Evolutionary conservation across 1,140 invertebrate genomes (phyloP).

Genomic region (Tetranychus cinnabarinus): DNA sequence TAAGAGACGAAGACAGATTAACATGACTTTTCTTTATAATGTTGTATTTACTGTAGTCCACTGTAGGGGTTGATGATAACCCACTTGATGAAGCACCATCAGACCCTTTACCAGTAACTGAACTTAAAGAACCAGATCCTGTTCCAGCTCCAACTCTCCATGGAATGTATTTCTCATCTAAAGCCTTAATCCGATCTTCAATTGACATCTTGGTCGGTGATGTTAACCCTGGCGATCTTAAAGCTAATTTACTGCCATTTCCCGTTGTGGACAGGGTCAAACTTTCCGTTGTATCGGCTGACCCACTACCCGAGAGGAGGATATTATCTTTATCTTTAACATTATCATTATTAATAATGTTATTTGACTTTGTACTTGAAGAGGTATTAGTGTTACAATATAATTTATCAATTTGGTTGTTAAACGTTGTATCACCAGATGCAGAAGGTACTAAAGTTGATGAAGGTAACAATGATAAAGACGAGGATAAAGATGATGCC

Average conservation of each 20-base stretch:
- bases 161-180: constrained; percentile 78
- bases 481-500: not conserved
- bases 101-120: not conserved
- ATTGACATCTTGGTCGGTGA: constrained; percentile 26
- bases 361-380: not conserved
- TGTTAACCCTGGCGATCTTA: constrained; percentile 17
- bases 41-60: constrained; percentile 30
- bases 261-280: too few relatives aligned
- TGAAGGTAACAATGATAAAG: not conserved
- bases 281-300: not conserved
- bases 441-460: not conserved
- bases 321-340: not conserved
- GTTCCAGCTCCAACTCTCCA: constrained; percentile 32
- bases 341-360: not conserved
- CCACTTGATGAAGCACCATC: not conserved
- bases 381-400: not conserved
- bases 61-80: constrained; percentile 11
- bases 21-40: constrained; percentile 21
- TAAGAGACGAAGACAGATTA: constrained; percentile 25
- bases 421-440: not conserved
- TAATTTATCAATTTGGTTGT: not conserved
- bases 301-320: too few relatives aligned
- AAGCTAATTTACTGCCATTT: constrained; percentile 8
- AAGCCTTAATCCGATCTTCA: constrained; percentile 58
- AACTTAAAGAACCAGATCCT: constrained; percentile 2